Percentiles rank a stretch among this genome's conserved stretches.
Evolutionary conservation across 2,797 vertebrate species (phyloP).

Genomic region (Thamnophis elegans): DNA sequence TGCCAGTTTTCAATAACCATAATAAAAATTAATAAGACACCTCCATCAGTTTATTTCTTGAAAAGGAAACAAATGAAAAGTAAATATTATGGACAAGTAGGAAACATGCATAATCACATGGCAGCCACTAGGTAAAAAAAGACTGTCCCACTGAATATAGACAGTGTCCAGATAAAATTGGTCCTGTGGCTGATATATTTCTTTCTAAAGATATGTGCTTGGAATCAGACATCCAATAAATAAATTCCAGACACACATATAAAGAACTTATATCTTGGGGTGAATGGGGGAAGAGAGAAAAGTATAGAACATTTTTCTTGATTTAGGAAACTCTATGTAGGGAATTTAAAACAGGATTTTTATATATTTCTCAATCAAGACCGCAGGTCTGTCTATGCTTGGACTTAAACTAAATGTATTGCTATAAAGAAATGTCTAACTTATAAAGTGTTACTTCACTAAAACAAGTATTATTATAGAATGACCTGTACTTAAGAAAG

Average conservation of each 20-base stretch:
- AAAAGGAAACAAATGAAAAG: neutral
- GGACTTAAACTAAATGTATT: neutral
- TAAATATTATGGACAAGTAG: neutral
- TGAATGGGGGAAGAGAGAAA: neutral
- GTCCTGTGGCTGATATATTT: neutral
- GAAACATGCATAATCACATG: neutral
- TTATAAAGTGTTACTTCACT: neutral
- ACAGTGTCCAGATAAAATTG: neutral
- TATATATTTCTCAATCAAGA: neutral
- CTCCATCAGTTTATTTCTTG: neutral
- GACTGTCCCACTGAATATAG: neutral
- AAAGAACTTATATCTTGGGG: neutral
- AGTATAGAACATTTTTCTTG: neutral
- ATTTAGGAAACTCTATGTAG: neutral
- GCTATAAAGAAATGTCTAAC: neutral
- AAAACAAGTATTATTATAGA: neutral
- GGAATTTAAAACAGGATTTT: neutral
- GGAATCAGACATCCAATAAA: conserved; percentile 12
- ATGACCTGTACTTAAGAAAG: neutral
- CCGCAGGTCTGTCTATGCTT: neutral
- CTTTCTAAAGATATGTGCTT: neutral
- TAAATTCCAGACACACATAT: neutral
- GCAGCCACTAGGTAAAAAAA: neutral
- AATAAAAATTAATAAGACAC: neutral
- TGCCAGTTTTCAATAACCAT: neutral